Percentiles rank a stretch among this genome's conserved stretches.
These are phyloP conservation scores for Brachynemurus nebulosus DNA, from an alignment of 2,888 invertebrate species.

Conservation along the genomic window DNA sequence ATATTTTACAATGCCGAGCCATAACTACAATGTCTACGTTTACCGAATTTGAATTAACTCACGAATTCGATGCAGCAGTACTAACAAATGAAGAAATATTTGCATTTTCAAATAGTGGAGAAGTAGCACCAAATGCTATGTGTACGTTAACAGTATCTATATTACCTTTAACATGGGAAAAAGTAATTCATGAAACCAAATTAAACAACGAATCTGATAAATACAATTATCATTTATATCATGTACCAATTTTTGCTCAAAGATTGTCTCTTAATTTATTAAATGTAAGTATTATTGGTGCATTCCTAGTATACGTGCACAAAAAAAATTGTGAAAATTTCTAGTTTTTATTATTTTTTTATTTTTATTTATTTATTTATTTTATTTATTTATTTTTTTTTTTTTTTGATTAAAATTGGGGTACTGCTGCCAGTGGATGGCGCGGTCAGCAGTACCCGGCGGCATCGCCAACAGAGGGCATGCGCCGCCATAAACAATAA, in stretches of 20 bases:
- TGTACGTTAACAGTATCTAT: constrained; percentile 26
- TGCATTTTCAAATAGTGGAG: constrained; percentile 64
- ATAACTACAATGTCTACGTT: constrained; percentile 59
- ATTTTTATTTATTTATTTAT: no score
- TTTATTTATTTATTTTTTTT: no score
- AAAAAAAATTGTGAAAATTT: no score
- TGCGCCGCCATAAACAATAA: no score
- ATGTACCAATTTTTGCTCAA: neutral
- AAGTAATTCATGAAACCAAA: no score
- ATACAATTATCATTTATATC: neutral
- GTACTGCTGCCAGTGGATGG: no score
- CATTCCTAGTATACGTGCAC: constrained; percentile 33
- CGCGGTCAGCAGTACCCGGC: no score
- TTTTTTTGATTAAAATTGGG: no score
- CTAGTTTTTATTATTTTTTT: no score
- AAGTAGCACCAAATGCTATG: constrained; percentile 38
- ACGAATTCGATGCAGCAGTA: constrained; percentile 59
- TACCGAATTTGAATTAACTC: constrained; percentile 63
- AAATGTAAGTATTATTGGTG: constrained; percentile 21
- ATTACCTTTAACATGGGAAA: no score
- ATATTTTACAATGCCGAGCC: constrained; percentile 62
- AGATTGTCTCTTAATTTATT: constrained; percentile 24
- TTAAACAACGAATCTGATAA: no score
- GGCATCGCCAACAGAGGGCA: no score
- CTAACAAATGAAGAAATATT: constrained; percentile 48